These are phyloP conservation scores for Peromyscus nudipes DNA, from an alignment of 2,797 vertebrate species.

Conservation along the genomic window DNA sequence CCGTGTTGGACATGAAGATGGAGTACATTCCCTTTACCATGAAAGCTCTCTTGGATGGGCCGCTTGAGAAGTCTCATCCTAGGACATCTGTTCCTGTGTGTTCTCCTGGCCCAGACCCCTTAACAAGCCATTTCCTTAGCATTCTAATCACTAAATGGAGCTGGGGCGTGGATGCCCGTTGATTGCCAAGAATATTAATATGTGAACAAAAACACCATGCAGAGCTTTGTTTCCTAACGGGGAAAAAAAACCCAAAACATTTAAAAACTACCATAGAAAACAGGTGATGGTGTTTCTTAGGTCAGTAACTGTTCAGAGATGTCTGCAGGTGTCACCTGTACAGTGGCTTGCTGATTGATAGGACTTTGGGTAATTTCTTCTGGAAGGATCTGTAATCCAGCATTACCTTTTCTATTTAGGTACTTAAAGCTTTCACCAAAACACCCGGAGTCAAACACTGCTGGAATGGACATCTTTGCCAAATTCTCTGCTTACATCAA, in stretches of 20 bases:
- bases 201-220: not conserved
- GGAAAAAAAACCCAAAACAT: not conserved
- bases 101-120: not conserved
- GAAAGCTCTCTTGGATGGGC: not conserved
- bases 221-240: slow-evolving; percentile 60
- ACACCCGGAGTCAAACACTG: slow-evolving; percentile 98
- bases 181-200: slow-evolving; percentile 58
- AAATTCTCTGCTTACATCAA: slow-evolving; percentile 99
- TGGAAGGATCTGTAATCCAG: slow-evolving; percentile 31
- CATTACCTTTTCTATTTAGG: slow-evolving; percentile 87
- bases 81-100: not conserved
- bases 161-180: not conserved
- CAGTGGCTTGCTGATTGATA: not conserved
- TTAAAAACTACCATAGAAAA: slow-evolving; percentile 26
- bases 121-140: not conserved
- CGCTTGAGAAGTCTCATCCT: not conserved
- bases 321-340: not conserved
- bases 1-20: not conserved
- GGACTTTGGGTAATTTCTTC: not conserved
- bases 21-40: not conserved
- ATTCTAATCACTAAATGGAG: slow-evolving; percentile 9
- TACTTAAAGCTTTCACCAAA: slow-evolving; percentile 95
- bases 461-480: slow-evolving; percentile 99
- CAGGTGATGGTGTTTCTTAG: slow-evolving; percentile 45
- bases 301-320: slow-evolving; percentile 21